Evolutionary conservation across 2,113 vertebrate species (phyloP), one percentile per base, ranked within the genome.

Genomic region (Vulpes vulpes): DNA sequence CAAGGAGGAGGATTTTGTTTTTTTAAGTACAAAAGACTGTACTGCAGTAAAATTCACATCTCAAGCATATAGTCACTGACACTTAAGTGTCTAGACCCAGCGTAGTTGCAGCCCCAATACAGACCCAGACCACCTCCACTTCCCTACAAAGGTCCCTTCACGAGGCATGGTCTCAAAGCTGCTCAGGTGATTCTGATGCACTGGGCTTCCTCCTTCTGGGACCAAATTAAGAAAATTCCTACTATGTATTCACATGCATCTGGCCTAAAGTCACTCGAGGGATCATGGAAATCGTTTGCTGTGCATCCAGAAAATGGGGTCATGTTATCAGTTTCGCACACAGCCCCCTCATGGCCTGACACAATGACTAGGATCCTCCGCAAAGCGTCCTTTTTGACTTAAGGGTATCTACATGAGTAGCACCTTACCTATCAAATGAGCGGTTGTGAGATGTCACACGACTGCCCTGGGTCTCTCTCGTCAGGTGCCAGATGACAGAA

Each of bases 401-500:
- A 25, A 22, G 35, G 16, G 27, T 35, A 43, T 9, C 0, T 10
- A 0, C 7, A 23, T 0, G 11, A 53, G 30, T 59, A 12, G 5
- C 2, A 0, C 25, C 73, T 96, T 96, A 99, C 99, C 99, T 99
- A 73, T 99, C 99, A 94, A 99, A 99, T 62, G 99, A 99, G 74
- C 99, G 99, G 91, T 98, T 99, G 96, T 99, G 99, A 53, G 99
- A 99, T 4, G 99, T 98, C 93, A 99, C 99, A 91, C 99, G 99
- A 98, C 98, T 99, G 97, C 98, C 99, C 85, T 99, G 99, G 96
- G 99, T 99, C 97, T 99, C 99, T 82, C 99, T 98, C 2, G 99
- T 99, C 98, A 99, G 99, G 98, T 99, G 99, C 99, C 99, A 99
- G 96, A 99, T 99, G 85, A 99, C 98, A 1, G 99, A 99, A 93